phyloP scores from a whole-genome alignment of 2,888 invertebrate genomes.

The Epistrophe eligans region DNA sequence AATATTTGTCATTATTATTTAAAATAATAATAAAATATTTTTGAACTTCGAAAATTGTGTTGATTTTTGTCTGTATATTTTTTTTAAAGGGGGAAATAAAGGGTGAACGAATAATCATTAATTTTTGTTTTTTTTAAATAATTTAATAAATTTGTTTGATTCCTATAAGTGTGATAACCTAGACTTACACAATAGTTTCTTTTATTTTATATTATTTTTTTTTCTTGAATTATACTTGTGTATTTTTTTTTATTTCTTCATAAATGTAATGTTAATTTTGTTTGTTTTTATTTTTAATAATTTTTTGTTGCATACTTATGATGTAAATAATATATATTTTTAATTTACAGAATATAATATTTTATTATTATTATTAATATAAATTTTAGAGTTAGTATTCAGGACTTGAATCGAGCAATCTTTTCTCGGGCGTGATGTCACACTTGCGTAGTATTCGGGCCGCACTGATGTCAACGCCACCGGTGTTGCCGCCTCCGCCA shows the following conservation, averaged over 20 bases:
- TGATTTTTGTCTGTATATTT: background rate
- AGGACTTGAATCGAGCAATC: slow-evolving; percentile 84
- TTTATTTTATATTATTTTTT: slow-evolving; percentile 41
- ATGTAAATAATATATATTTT: slow-evolving; percentile 38
- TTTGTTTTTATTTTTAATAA: slow-evolving; percentile 39
- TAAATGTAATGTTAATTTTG: slow-evolving; percentile 67
- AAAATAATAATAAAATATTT: slow-evolving; percentile 69
- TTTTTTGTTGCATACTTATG: slow-evolving; percentile 53
- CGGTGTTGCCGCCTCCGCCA: slow-evolving; percentile 71
- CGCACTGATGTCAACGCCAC: slow-evolving; percentile 79
- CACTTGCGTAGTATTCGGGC: slow-evolving; percentile 82
- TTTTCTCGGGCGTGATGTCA: slow-evolving; percentile 84
- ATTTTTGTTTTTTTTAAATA: slow-evolving; percentile 71
- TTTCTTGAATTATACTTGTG: slow-evolving; percentile 35
- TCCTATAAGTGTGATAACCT: slow-evolving; percentile 76
- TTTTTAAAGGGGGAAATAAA: background rate
- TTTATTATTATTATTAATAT: slow-evolving; percentile 52
- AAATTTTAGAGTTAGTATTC: slow-evolving; percentile 80
- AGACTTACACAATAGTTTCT: slow-evolving; percentile 76
- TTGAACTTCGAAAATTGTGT: background rate
- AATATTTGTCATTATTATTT: slow-evolving; percentile 66
- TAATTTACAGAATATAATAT: slow-evolving; percentile 72
- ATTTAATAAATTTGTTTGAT: slow-evolving; percentile 75
- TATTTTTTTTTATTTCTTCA: slow-evolving; percentile 5
- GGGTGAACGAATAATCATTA: slow-evolving; percentile 17